phyloP scores from a whole-genome alignment of 2,797 vertebrate species.

The Clarias platycephalus region DNA sequence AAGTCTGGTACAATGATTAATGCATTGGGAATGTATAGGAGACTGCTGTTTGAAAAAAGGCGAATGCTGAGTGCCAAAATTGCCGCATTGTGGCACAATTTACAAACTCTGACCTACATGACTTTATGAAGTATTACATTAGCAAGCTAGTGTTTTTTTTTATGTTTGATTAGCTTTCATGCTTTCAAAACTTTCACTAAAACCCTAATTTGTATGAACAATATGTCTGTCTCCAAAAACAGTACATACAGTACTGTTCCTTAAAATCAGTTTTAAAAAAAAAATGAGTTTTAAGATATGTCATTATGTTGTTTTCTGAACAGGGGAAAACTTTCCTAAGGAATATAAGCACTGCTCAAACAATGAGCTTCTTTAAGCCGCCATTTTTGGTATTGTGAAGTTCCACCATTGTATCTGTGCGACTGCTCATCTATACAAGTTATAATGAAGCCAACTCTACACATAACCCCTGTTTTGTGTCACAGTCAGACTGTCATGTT shows the following conservation, averaged over 20 bases:
- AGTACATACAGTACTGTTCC: background rate
- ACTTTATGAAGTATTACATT: background rate
- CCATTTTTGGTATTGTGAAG: background rate
- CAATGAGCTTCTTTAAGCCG: background rate
- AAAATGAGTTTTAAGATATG: background rate
- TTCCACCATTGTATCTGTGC: background rate
- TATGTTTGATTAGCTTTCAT: background rate
- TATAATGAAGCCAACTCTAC: background rate
- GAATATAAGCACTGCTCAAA: background rate
- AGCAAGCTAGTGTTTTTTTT: background rate
- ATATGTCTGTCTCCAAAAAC: background rate
- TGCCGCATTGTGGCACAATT: background rate
- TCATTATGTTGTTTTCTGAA: background rate
- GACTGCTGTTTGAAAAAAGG: background rate
- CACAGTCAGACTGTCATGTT: background rate
- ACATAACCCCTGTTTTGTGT: slow-evolving; percentile 29
- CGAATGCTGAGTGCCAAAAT: background rate
- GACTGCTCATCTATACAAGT: background rate
- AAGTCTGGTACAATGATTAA: background rate
- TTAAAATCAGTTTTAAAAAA: background rate
- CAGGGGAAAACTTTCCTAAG: background rate
- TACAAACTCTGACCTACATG: background rate
- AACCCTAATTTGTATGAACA: background rate
- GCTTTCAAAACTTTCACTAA: background rate
- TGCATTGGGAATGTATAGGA: background rate